Base-by-base conservation (phyloP, 2,797 vertebrate genomes). In the Chiloscyllium punctatum region DNA sequence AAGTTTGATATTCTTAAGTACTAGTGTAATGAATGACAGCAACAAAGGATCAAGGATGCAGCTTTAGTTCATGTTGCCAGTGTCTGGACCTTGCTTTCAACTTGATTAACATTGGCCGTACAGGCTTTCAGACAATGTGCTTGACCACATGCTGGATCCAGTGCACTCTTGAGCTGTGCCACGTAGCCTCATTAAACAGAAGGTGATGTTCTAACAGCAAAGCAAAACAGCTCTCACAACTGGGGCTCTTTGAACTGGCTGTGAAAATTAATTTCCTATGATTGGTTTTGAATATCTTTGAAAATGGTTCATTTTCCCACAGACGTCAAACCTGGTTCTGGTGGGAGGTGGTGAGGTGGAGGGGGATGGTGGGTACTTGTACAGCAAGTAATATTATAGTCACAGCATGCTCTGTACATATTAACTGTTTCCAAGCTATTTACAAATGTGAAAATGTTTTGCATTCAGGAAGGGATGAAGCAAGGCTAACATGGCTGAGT, bases 241-340 rank as follows among this genome's bases (percentile, higher is more conserved):
- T 57, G 57, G 53, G 30, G 53, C 53, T 66, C 87, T n/a, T 66
- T 90, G 53, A 90, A 21, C 87, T 6, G 57, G 27, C 53, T 90
- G 87, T 16, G 57, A 90, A 90, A 90, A 66, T 90, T 57, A 90
- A 62, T 90, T 90, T 90, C 62, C 87, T 21, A 62, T 5, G 27
- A 66, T 16, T 90, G 87, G 87, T 62, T 90, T 90, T n/a, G 87
- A 33, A n/a, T 90, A 57, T 88, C 48, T 57, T 88, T 88, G 48
- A 88, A 88, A 88, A 57, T 88, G 86, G 11, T 57, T 90, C 21
- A 90, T 62, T 90, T 62, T 90, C 30, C 87, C 15, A n/a, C 87
- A 62, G 87, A 62, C 30, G 33, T 1, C 18, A 90, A 90, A 90
- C 15, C 87, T 66, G 87, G 87, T 27, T 62, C 51, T 90, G 53